Base-by-base conservation (phyloP, 1,140 invertebrate species). In the Pseudomyrmex concolor region DNA sequence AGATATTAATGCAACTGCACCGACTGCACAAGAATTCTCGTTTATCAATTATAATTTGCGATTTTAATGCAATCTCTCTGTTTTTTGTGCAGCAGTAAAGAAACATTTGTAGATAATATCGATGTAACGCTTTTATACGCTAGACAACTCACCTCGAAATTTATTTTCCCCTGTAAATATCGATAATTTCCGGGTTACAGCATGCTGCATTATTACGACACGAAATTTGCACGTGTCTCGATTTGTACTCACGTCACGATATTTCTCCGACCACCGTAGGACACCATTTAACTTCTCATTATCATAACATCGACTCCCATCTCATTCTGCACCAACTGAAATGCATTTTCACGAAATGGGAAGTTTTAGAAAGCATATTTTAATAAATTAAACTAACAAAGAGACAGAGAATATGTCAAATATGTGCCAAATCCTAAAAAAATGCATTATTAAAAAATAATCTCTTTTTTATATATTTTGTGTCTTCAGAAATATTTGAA, bases 181-280 rank as follows among this genome's bases (percentile, higher is more conserved):
- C 66, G 54, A 50, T 59, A 71, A 59, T 9, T 25, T 59, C 12
- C 76, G 76, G 10, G 1, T 67, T 70, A 17, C 12, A 54, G 71
- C 71, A 82, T 82, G 78, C 59, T 82, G 78, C 59, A 66, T 63
- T 70, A 82, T 13, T 43, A 43, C 59, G 71, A 82, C 71, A 74
- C 71, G 68, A 63, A 74, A 63, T 63, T 74, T 62, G 78, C 78
- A 74, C 67, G 70, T 82, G 78, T 82, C 78, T 82, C 78, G 68
- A 74, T 73, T n/a, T 64, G 22, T 48, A 63, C 15, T 67, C 55
- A 17, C 66, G 63, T 67, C 71, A 74, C 63, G 55, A 63, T 10
- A n/a, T 45, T 50, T 57, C 17, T 57, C 34, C 64, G 54, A 78
- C 4, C 51, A 70, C 15, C 2, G 64, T 70, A 80, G 43, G 66